Base-by-base conservation (phyloP, 2,797 vertebrate species). In the Merluccius polli region DNA sequence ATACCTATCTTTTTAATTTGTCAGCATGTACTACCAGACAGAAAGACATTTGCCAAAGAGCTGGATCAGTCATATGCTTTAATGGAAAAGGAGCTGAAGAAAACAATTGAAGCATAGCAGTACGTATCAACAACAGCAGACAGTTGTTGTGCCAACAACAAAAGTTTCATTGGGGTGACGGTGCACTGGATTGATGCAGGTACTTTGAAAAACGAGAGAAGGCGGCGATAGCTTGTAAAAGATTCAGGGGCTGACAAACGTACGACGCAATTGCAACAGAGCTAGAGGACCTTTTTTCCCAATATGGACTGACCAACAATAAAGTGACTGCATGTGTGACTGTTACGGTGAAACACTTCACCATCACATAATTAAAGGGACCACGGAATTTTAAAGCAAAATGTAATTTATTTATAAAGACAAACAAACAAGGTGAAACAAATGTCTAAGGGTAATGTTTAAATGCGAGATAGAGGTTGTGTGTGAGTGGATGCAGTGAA, bases 291-390 rank as follows among this genome's bases (percentile, higher is more conserved):
- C 67, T 75, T 38, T 75, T 68, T 30, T 69, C 73, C 6, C 32
- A 67, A 68, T 75, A 75, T 75, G 36, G 74, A 38, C 65, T 70
- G 36, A 70, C 65, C 68, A 31, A 41, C 29, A 44, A 69, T 21
- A 75, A 75, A 75, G 30, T 75, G 24, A 70, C 36, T 30, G 74
- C 63, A 75, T 75, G 74, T 74, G 73, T 74, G 73, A 74, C 73
- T n/a, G n/a, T n/a, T n/a, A n/a, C n/a, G n/a, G n/a, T n/a, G n/a
- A n/a, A n/a, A n/a, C n/a, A n/a, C n/a, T n/a, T n/a, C n/a, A n/a
- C n/a, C n/a, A n/a, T n/a, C n/a, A n/a, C n/a, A n/a, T n/a, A n/a
- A n/a, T n/a, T n/a, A n/a, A n/a, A n/a, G n/a, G n/a, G n/a, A n/a
- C n/a, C n/a, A n/a, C n/a, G n/a, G n/a, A n/a, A n/a, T n/a, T n/a